Base-by-base conservation (phyloP, 1,140 invertebrate genomes). In the Drosophila bipectinata region DNA sequence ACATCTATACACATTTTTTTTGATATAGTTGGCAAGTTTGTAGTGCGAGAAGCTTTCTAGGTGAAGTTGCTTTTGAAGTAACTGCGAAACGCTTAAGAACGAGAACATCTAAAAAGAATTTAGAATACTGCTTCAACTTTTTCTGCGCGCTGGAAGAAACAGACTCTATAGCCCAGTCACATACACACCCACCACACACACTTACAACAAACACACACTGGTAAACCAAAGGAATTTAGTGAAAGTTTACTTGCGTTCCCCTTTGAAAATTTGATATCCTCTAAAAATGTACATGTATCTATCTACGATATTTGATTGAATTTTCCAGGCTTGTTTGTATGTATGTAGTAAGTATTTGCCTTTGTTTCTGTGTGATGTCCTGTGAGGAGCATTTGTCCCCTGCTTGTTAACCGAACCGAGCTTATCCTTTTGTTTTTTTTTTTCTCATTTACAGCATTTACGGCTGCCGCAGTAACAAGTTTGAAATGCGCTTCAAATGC, bases 281-380 rank as follows among this genome's bases (percentile, higher is more conserved):
- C 34, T 28, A 53, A 52, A 49, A 44, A 49, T 51, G 32, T 69
- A 79, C 52, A 61, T 73, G 54, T 82, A 61, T 77, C 78, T 60
- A 73, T 67, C 57, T 74, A 74, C 72, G 47, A 64, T 55, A 56
- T 76, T 73, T 81, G 58, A 90, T 74, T 69, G 54, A 85, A 62
- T 72, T 78, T 90, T 88, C 56, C 88, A 90, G 88, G 82, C 82
- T 88, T 87, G 66, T 82, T 76, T 87, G 79, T 85, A 82, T 87
- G 74, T 85, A 87, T 90, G 79, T 90, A 90, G 88, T 90, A 90
- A 90, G 88, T 90, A 90, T 88, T 83, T 60, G 72, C 79, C 66
- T 79, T 69, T 64, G 62, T 73, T 68, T 61, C 57, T 83, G 66
- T 81, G 48, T 73, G 52, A 67, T 63, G 53, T 61, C 41, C 63